Conservation (phyloP, 2,888 invertebrate genomes). For the Eudiplozoon nipponicum region DNA sequence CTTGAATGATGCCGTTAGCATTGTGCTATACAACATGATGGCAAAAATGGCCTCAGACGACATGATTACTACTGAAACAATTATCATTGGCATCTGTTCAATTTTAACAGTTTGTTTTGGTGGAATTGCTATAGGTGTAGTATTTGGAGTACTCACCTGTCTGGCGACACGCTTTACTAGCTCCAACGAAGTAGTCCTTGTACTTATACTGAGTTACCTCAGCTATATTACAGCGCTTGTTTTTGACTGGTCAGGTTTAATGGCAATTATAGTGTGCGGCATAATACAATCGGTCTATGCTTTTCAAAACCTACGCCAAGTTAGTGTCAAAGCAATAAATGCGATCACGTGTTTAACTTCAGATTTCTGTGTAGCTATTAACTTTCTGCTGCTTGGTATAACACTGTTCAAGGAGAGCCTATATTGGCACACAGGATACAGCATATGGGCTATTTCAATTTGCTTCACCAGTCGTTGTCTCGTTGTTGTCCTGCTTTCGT, state of each 20-base stretch:
- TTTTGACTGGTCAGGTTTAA: conserved; percentile 33
- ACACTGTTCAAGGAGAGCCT: conserved; percentile 29
- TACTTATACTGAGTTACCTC: conserved; percentile 32
- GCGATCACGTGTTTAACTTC: too few relatives aligned
- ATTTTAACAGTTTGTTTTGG: conserved; percentile 31
- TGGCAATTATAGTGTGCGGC: conserved; percentile 32
- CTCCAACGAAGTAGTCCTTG: conserved; percentile 32
- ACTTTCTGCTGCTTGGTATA: conserved; percentile 33
- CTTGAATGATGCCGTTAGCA: conserved; percentile 33
- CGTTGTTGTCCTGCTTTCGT: conserved; percentile 16
- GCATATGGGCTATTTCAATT: conserved; percentile 27
- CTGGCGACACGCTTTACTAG: conserved; percentile 27
- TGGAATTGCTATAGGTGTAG: conserved; percentile 29
- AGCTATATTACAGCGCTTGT: conserved; percentile 32
- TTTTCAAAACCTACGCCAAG: conserved; percentile 31
- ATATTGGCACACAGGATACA: conserved; percentile 30
- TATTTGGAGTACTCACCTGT: conserved; percentile 25
- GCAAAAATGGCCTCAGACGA: conserved; percentile 23
- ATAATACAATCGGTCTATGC: conserved; percentile 32
- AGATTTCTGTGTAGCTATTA: conserved; percentile 32
- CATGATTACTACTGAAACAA: conserved; percentile 21
- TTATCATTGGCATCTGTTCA: conserved; percentile 28
- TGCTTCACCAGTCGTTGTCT: conserved; percentile 28
- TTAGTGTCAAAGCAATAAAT: too few relatives aligned
- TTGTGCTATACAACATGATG: conserved; percentile 32